These are phyloP conservation scores for Drosophila bunnanda DNA, from an alignment of 2,888 invertebrate genomes.

Conservation along the genomic window DNA sequence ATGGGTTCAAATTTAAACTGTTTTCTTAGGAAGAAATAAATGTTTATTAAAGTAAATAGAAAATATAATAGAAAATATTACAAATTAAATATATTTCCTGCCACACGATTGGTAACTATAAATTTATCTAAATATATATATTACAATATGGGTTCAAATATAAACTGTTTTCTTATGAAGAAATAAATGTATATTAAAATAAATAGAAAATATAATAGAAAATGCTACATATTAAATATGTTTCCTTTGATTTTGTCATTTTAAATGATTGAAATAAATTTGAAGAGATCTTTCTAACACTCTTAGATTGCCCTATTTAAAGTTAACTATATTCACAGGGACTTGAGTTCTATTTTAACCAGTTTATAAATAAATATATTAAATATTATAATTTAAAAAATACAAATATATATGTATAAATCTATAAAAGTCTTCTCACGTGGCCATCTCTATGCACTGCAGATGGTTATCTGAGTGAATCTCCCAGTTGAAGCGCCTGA, in stretches of 20 bases:
- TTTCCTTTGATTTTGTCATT: neutral
- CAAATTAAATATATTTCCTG: neutral
- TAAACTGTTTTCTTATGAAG: neutral
- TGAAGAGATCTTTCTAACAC: neutral
- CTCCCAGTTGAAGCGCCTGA: conserved; percentile 36
- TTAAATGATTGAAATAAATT: neutral
- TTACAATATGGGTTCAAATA: neutral
- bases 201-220: neutral
- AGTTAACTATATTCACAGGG: neutral
- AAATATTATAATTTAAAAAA: no score
- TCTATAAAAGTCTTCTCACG: neutral
- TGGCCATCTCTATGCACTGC: conserved; percentile 5
- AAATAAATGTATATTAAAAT: neutral
- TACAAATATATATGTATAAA: neutral
- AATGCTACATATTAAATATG: neutral
- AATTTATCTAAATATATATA: neutral
- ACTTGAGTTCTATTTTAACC: neutral
- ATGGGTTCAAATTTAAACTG: neutral
- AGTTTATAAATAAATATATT: no score
- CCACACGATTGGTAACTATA: no score
- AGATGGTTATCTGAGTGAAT: conserved; percentile 40
- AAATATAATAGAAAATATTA: neutral
- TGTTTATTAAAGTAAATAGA: neutral
- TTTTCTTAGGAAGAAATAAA: no score
- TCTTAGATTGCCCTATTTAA: neutral